Base-by-base conservation (phyloP, 1,140 invertebrate genomes). In the Macrotrachela quadricornifera region DNA sequence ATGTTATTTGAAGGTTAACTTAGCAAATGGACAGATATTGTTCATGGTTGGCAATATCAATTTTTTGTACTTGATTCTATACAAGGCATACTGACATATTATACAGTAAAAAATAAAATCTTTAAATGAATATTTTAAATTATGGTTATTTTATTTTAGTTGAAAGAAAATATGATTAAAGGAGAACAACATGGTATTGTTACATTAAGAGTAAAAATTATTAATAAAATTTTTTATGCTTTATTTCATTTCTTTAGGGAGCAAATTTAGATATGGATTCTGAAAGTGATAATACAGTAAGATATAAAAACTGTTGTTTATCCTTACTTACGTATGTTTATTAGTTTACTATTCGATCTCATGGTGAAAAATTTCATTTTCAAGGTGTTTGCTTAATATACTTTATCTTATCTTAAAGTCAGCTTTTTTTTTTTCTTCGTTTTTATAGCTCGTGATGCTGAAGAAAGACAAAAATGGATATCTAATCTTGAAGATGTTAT, bases 71-170 rank as follows among this genome's bases (percentile, higher is more conserved):
- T 30, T 30, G 21, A 92, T 95, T 73, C 91, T 91, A 56, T 96
- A 91, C 90, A 91, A 99, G 72, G 95, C 91, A 73, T 78, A 91
- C 52, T 99, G 90, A 85, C 96, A 97, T 73, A 90, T 97, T 57
- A 73, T 97, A 58, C 90, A 97, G 72, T 85, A 91, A 67, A 84
- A 83, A 71, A 82, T 85, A 56, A 87, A 15, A 75, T 94, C 43
- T 73, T 96, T 41, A 91, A 85, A 15, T 96, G 95, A 73, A 95
- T 92, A 64, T 95, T 88, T 65, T 91, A 85, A 38, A 88, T 91
- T 30, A 30, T 8, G 21, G 8, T 4, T 30, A 30, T n/a, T 30
- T 30, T 8, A 30, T 30, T 30, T 30, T 30, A 30, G 21, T 30
- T 8, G 21, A 30, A 8, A 69, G 92, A 97, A 64, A 99, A 97